phyloP scores from a whole-genome alignment of 2,797 vertebrate genomes.

The Paramormyrops hopkinsi region DNA sequence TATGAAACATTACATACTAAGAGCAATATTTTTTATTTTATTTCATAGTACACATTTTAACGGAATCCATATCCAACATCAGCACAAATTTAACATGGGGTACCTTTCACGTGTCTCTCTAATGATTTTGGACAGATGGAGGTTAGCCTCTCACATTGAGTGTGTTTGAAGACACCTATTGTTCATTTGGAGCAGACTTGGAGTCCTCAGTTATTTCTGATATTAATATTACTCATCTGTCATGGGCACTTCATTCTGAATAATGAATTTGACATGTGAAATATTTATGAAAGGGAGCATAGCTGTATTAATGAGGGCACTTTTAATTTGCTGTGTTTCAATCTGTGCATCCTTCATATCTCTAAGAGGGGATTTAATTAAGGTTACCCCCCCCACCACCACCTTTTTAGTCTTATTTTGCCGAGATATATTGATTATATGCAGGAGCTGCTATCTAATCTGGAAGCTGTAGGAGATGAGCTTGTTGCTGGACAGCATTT shows the following conservation, averaged over 20 bases:
- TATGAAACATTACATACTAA: not conserved
- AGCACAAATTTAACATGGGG: not conserved
- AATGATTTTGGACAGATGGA: not conserved
- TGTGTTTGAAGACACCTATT: conserved; percentile 24
- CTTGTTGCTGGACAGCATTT: conserved; percentile 27
- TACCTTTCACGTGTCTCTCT: not conserved
- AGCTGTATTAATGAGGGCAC: conserved; percentile 32
- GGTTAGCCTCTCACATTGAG: not conserved
- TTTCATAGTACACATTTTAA: not conserved
- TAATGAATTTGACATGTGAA: conserved; percentile 38
- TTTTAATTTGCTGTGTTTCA: conserved; percentile 27
- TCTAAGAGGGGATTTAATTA: conserved; percentile 40
- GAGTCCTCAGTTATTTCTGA: conserved; percentile 19
- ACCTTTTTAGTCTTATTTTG: conserved; percentile 11
- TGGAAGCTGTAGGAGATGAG: conserved; percentile 28
- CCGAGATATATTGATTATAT: conserved; percentile 32
- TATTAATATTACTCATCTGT: conserved; percentile 30
- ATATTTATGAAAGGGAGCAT: conserved; percentile 35
- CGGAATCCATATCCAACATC: not conserved
- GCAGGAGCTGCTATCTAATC: conserved; percentile 18
- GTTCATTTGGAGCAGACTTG: conserved; percentile 11
- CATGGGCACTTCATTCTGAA: conserved; percentile 38
- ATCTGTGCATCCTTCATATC: conserved; percentile 30
- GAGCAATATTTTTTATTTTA: not conserved
- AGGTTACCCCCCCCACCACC: conserved; percentile 26